Evolutionary conservation across 1,140 invertebrate species (phyloP), one percentile per base, ranked within the genome.

Genomic region (Atta colombica): DNA sequence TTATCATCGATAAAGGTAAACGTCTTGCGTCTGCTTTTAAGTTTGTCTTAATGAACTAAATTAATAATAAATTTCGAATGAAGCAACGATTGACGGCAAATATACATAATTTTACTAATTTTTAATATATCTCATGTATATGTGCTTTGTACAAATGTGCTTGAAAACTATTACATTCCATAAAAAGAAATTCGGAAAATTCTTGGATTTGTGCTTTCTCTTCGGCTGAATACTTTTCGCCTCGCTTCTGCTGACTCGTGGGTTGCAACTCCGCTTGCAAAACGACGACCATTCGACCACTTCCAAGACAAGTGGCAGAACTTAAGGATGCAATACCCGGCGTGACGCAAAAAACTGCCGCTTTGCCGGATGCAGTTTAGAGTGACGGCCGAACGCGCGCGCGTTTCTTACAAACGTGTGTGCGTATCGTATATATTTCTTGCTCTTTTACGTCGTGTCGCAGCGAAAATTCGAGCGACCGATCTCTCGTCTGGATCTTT

Each of bases 341-440:
- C 78, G 81, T 60, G 84, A 71, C 58, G 84, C 87, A 91, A 92
- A 93, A 92, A 93, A 91, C 85, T 68, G 39, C 77, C 58, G 88
- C 89, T 92, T 88, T 93, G 88, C 92, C 92, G 92, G 92, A 93
- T 93, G 92, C 90, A 92, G 91, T 87, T 89, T 91, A 88, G 90
- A 90, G 86, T 89, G 82, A 89, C 71, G 77, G 25, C 63, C 87
- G 58, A 68, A 87, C 49, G 58, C 5, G 69, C 53, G 35, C 66
- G 85, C 72, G 18, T 45, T 45, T 49, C 51, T 31, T 75, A 5
- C 5, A n/a, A 58, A 21, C 8, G 65, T n/a, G 51, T 16, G 39
- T 18, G 14, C 21, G 80, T 28, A 8, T 21, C 53, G 18, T 53
- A 16, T 31, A 45, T 71, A 77, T 71, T 77, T 49, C 72, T 86